Base-by-base conservation (phyloP, 2,888 invertebrate genomes). In the Caenorhabditis panamensis region DNA sequence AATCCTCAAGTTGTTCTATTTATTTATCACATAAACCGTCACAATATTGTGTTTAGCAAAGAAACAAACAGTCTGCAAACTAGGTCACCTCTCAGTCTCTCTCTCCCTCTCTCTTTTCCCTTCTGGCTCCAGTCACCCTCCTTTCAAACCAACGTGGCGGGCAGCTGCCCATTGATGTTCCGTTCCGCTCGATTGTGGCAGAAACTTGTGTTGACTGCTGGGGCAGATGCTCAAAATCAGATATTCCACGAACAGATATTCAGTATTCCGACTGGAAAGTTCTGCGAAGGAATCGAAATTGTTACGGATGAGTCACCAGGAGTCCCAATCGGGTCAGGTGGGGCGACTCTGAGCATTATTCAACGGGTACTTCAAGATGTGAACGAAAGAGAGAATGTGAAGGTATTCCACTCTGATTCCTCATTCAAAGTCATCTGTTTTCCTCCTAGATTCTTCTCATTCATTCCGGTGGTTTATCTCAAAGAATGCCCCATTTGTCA, bases 391-490 rank as follows among this genome's bases (percentile, higher is more conserved):
- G 20, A 56, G 20, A 28, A 24, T 26, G 36, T 16, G 11, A 56
- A 31, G n/a, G 18, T 37, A 9, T 9, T 6, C 9, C 31, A 6
- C 31, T 6, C 4, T 31, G 31, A 9, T 6, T 4, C 31, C 4
- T 9, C 5, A 6, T 31, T 31, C 31, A 4, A 31, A 31, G 5
- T 31, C n/a, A n/a, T n/a, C n/a, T n/a, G n/a, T n/a, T n/a, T n/a
- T n/a, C n/a, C n/a, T n/a, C n/a, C n/a, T n/a, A 88, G 76, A 85
- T 91, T 3, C 86, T 92, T n/a, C 84, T 92, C 20, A 89, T 92
- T 3, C 92, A 92, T 86, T 92, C 92, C 16, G 92, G 92, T 11
- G 92, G 92, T 1, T 90, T 91, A 82, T 92, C 92, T 64, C 91
- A 92, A 83, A 83, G 92, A 41, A 90, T 92, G 89, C 92, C 92